Base-by-base conservation (phyloP, 1,140 invertebrate genomes). In the Asbolus verrucosus region DNA sequence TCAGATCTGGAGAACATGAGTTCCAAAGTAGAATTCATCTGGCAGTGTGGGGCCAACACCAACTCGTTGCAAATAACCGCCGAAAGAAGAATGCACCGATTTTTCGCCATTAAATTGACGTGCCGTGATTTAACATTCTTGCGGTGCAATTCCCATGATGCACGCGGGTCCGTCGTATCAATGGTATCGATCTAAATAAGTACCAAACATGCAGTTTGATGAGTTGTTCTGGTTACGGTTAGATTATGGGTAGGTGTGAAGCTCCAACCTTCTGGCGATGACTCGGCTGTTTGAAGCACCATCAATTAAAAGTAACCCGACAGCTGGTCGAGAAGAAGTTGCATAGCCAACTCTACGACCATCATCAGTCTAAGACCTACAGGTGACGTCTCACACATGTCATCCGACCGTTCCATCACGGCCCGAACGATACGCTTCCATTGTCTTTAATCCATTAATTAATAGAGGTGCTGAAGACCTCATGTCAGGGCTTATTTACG, bases 301-400 rank as follows among this genome's bases (percentile, higher is more conserved):
- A 74, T 76, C 73, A 74, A 76, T 76, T 76, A 76, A 74, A 76
- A 73, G 60, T 65, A 72, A 73, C 62, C 69, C 72, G 73, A 74
- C 70, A 71, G 70, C 73, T 72, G 70, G 16, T 9, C 39, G 3
- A 3, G 18, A 41, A 63, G 54, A 31, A 59, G 18, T 16, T 8
- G 18, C 14, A n/a, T n/a, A 19, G 19, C 18, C 9, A 19, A 18
- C 61, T 38, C 33, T 54, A 54, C 15, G 18, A 54, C 19, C 31
- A 19, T 63, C 19, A 63, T 39, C 61, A 14, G 11, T 9, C 15
- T 36, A 6, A 8, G 11, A 14, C 27, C 63, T 59, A 71, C 71
- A 73, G 71, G 71, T 73, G 71, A 73, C 67, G 71, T 69, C 71
- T 73, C 71, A 73, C 71, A 73, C 71, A 73, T 73, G 71, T 72